Evolutionary conservation across 2,888 invertebrate species (phyloP), one percentile per base, ranked within the genome.

Genomic region (Drosophila diplacantha): DNA sequence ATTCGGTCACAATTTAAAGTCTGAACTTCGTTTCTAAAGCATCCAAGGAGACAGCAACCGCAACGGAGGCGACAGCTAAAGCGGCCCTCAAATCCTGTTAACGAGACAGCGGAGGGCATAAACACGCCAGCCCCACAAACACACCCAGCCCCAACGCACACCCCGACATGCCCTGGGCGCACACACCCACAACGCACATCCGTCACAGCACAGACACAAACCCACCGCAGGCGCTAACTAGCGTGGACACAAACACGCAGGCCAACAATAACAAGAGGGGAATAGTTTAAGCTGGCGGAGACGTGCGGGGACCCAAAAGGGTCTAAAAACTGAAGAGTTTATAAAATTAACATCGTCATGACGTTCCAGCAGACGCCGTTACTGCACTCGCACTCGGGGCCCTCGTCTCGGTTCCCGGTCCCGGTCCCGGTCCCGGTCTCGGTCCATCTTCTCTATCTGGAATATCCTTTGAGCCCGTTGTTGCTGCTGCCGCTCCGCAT

Each of bases 271-370:
- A 69, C 61, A 64, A 37, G 54, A 26, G 38, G 26, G 53, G 44
- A 34, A 63, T 34, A 52, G 34, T 51, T 37, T 54, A 53, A 38
- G 53, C 29, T 20, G 43, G 12, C 35, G 31, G 39, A 18, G 31
- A 39, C 44, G 53, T 32, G 24, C 34, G 43, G 18, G 22, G 29
- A 22, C 16, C 20, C 18, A 20, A n/a, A 34, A 16, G 37, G 52
- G 37, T 58, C 57, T 57, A 62, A 62, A 65, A 71, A 65, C 69
- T 78, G 69, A 71, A 76, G 74, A 81, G 80, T 81, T 83, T 82
- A 83, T 83, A 79, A 81, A 83, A 81, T 80, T 80, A 80, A 83
- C 80, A 81, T 83, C 80, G 73, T 80, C 83, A 83, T 83, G 82
- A 67, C 71, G 70, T 74, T 70, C 63, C 68, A 61, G 78, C 62